Percentiles rank a stretch among this genome's conserved stretches.
These are phyloP conservation scores for Epistrophella euchroma DNA, from an alignment of 2,888 invertebrate genomes.

Conservation along the genomic window DNA sequence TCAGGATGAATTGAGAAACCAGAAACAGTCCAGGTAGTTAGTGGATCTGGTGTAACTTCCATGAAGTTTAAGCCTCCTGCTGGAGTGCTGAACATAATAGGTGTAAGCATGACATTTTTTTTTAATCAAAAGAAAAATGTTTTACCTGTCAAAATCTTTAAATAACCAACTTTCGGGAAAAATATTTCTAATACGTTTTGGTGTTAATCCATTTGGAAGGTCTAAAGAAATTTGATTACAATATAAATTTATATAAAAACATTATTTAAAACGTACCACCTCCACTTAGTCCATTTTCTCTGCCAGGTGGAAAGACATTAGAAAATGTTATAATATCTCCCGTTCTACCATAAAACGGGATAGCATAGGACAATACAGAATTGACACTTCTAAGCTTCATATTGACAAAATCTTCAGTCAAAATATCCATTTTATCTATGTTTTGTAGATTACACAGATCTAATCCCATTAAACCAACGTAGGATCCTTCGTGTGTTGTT, in stretches of 20 bases:
- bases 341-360: conserved; percentile 39
- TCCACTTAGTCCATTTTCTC: neutral
- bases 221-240: neutral
- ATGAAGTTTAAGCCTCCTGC: conserved; percentile 82
- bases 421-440: conserved; percentile 86
- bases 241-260: neutral
- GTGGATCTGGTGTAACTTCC: conserved; percentile 88
- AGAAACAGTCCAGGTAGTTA: conserved; percentile 92
- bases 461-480: conserved; percentile 92
- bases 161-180: conserved; percentile 90
- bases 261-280: neutral
- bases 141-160: conserved; percentile 82
- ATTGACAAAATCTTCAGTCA: conserved; percentile 30
- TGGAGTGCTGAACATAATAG: conserved; percentile 37
- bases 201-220: neutral
- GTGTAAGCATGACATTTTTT: no score
- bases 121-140: no score
- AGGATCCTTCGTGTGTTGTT: conserved; percentile 91
- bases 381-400: conserved; percentile 19
- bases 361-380: conserved; percentile 84
- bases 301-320: neutral
- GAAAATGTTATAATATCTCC: neutral
- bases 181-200: conserved; percentile 82
- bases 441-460: conserved; percentile 90
- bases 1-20: conserved; percentile 90